phyloP scores from a whole-genome alignment of 1,140 invertebrate species.

The Nephotettix cincticeps region DNA sequence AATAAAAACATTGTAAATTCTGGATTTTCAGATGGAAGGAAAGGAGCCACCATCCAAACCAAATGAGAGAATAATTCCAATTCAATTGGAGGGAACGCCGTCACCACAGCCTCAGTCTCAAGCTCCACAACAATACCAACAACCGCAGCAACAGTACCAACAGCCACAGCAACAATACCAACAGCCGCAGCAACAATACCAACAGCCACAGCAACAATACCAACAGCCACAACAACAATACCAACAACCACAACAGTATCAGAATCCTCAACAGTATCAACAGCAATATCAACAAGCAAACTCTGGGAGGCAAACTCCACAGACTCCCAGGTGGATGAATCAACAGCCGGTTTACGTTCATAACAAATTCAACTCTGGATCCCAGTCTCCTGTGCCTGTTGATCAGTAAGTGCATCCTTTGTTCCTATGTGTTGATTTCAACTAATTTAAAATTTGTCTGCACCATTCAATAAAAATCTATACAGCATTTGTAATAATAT shows the following conservation, averaged over 20 bases:
- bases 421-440: no score
- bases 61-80: conserved; percentile 51
- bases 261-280: conserved; percentile 37
- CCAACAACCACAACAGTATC: conserved; percentile 35
- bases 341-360: conserved; percentile 36
- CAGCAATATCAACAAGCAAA: conserved; percentile 39
- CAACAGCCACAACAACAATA: conserved; percentile 32
- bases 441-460: no score
- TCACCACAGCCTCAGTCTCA: conserved; percentile 13
- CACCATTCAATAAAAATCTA: no score
- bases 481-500: no score
- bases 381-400: conserved; percentile 28
- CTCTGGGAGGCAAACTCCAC: background rate
- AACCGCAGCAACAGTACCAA: conserved; percentile 15
- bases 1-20: no score
- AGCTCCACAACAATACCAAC: conserved; percentile 16
- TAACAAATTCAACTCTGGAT: conserved; percentile 35
- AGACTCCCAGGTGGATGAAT: conserved; percentile 33
- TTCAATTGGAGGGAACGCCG: conserved; percentile 49
- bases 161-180: conserved; percentile 41
- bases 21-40: conserved; percentile 41
- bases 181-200: conserved; percentile 23
- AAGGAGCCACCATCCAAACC: conserved; percentile 38
- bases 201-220: background rate
- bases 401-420: conserved; percentile 31